A percentile compares a stretch with the other conserved stretches of the same genome.
Evolutionary conservation across 2,113 vertebrate genomes (phyloP).

Genomic region (Oreotragus oreotragus): DNA sequence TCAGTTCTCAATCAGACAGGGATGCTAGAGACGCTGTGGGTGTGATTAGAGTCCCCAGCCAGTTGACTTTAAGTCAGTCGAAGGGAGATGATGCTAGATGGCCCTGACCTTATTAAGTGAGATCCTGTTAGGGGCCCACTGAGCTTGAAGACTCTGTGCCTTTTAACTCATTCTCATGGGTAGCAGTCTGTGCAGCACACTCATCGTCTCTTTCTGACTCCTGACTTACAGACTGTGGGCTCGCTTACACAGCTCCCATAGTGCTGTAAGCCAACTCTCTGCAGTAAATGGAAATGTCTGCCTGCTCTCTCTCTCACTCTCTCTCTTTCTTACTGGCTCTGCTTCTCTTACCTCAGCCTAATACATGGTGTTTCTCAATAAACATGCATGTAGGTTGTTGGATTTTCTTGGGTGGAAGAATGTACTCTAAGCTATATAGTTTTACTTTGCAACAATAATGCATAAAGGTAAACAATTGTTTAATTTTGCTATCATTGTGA

Average conservation of each 20-base stretch:
- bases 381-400: neutral
- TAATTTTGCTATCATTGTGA: neutral
- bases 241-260: neutral
- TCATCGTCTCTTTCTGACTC: no score
- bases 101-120: neutral
- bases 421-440: neutral
- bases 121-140: neutral
- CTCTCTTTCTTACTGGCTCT: neutral
- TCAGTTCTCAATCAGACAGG: neutral
- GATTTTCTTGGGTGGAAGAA: neutral
- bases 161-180: neutral
- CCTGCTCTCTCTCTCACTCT: neutral
- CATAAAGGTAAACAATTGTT: neutral
- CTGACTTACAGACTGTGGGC: no score
- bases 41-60: neutral
- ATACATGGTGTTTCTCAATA: neutral
- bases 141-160: neutral
- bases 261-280: neutral
- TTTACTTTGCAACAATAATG: neutral
- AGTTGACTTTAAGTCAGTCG: neutral
- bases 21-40: neutral
- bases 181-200: no score
- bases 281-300: neutral
- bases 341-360: neutral
- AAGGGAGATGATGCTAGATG: neutral